Base-by-base conservation (phyloP, 2,888 invertebrate species). In the Lepidocyrtoides sp. region DNA sequence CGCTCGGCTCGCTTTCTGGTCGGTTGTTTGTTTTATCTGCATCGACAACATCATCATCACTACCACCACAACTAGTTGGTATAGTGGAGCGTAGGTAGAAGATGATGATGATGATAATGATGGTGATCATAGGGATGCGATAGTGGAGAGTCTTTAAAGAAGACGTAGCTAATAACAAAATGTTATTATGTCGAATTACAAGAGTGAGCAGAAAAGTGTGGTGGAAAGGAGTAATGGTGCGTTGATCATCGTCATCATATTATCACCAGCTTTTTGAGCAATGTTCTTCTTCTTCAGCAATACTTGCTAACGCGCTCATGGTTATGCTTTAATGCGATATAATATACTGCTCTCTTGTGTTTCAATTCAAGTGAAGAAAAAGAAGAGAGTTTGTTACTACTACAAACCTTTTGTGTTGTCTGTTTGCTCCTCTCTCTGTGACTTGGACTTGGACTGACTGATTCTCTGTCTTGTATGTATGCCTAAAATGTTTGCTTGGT, bases 151-250 rank as follows among this genome's bases (percentile, higher is more conserved):
- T 81, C 54, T 79, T 81, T 81, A 81, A 81, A 81, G 57, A 81
- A 81, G 81, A 81, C 81, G 60, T 81, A 41, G 32, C 81, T 81
- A 81, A 81, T 81, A 81, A 81, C 81, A 81, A 60, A 60, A 60
- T 81, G 81, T 81, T 81, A 81, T 81, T 81, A 81, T 81, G 81
- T 81, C 81, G 81, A 81, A 81, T 81, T 81, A 81, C 81, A 81
- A 81, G 57, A 41, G 81, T 60, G 81, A 81, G 81, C 41, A 60
- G 60, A 81, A 48, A 54, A 60, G 48, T 48, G 77, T 77, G 51
- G 77, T 77, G 77, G 77, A 77, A 81, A 81, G 79, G 81, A 81
- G 81, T 60, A 81, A 81, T 81, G 81, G 81, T 60, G 81, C 81
- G 81, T 81, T 81, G 81, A 60, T 81, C 57, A 81, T 81, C 81